A percentile compares a stretch with the other conserved stretches of the same genome.
phyloP scores from a whole-genome alignment of 2,888 invertebrate species.

The Taenaris catops region DNA sequence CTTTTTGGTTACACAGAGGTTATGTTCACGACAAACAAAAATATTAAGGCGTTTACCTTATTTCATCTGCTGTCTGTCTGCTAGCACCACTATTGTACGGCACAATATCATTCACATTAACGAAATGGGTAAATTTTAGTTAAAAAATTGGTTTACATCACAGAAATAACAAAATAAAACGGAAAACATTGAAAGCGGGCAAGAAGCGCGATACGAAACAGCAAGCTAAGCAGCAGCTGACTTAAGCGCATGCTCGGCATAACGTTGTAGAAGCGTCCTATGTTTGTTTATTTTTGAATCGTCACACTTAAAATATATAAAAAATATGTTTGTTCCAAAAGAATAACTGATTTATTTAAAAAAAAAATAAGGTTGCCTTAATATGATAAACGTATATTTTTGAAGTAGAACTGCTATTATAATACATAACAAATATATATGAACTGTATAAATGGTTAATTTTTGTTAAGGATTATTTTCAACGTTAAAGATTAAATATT shows the following conservation, averaged over 20 bases:
- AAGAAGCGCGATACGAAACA: slow-evolving; percentile 82
- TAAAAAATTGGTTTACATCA: slow-evolving; percentile 76
- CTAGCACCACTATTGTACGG: slow-evolving; percentile 59
- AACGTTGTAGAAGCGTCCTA: slow-evolving; percentile 50
- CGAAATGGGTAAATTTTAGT: slow-evolving; percentile 61
- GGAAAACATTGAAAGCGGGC: slow-evolving; percentile 81
- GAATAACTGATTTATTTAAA: too few species aligned
- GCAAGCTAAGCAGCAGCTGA: slow-evolving; percentile 86
- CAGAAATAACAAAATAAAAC: slow-evolving; percentile 80
- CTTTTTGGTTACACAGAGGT: slow-evolving; percentile 66
- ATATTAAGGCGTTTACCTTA: slow-evolving; percentile 79
- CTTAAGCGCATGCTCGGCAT: slow-evolving; percentile 59
- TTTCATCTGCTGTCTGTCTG: slow-evolving; percentile 52
- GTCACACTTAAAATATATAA: too few species aligned
- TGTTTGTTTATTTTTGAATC: slow-evolving; percentile 8
- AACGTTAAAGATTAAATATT: too few species aligned
- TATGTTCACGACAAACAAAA: slow-evolving; percentile 78
- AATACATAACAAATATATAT: too few species aligned
- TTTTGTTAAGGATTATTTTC: too few species aligned
- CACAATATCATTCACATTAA: slow-evolving; percentile 65
- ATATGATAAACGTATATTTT: too few species aligned
- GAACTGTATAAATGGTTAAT: too few species aligned
- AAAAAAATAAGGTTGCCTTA: too few species aligned
- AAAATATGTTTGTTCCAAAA: too few species aligned
- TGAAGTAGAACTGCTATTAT: too few species aligned